Evolutionary conservation across 2,797 vertebrate species (phyloP).

Genomic region (Xiphophorus birchmanni): DNA sequence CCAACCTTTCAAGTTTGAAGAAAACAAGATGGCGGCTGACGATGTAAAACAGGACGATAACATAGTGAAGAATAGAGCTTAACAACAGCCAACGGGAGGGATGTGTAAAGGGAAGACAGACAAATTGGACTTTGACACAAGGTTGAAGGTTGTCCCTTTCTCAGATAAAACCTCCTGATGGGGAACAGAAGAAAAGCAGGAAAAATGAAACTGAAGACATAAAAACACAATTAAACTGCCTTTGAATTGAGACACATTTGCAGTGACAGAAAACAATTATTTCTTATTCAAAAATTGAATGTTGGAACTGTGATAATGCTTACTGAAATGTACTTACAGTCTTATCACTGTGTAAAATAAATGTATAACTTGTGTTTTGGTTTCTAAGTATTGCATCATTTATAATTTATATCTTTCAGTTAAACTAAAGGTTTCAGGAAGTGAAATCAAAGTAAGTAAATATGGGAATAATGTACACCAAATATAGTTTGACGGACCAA

Average conservation of each 20-base stretch:
- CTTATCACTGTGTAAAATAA: constrained; percentile 23
- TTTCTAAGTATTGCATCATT: background rate
- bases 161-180: background rate
- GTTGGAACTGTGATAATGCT: background rate
- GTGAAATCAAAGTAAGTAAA: no score
- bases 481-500: no score
- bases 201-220: background rate
- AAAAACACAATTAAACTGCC: background rate
- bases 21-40: constrained; percentile 10
- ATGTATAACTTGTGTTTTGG: constrained; percentile 1
- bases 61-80: background rate
- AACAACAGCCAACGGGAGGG: background rate
- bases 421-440: no score
- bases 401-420: no score
- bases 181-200: background rate
- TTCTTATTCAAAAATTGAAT: background rate
- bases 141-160: background rate
- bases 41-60: background rate
- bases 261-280: background rate
- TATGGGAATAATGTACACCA: no score
- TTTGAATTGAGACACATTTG: background rate
- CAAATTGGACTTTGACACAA: background rate
- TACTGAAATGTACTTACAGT: background rate
- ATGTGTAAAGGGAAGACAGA: background rate
- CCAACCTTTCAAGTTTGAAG: constrained; percentile 10